Percentiles rank a stretch among this genome's conserved stretches.
phyloP scores from a whole-genome alignment of 1,140 invertebrate species.

The Apolygus lucorum region DNA sequence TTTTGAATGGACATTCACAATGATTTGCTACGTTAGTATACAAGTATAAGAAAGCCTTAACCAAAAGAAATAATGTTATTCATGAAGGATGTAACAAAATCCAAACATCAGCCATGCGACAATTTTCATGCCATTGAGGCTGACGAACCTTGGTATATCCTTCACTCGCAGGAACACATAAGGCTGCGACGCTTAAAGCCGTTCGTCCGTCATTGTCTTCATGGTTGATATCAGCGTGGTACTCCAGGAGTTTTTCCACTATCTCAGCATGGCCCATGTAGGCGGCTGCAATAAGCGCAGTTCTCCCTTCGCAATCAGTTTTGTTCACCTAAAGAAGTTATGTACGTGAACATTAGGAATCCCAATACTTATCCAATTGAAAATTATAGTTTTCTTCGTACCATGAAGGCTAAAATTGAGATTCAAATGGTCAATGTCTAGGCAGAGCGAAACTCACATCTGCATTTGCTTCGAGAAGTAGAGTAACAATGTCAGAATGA shows the following conservation, averaged over 20 bases:
- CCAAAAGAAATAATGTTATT: slow-evolving; percentile 18
- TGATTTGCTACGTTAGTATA: no score
- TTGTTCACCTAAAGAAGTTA: slow-evolving; percentile 58
- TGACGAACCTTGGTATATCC: slow-evolving; percentile 60
- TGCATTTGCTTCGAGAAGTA: slow-evolving; percentile 57
- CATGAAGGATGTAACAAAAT: no score
- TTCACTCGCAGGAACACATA: slow-evolving; percentile 81
- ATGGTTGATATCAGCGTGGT: slow-evolving; percentile 77
- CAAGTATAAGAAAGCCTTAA: slow-evolving; percentile 2
- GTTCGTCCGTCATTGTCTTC: slow-evolving; percentile 85
- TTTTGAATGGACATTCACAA: not conserved
- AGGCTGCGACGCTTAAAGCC: slow-evolving; percentile 80
- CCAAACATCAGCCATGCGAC: no score
- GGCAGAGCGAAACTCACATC: slow-evolving; percentile 35
- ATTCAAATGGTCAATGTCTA: not conserved
- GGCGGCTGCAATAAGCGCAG: slow-evolving; percentile 79
- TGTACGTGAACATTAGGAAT: no score
- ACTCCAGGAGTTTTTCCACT: slow-evolving; percentile 72
- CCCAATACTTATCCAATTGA: no score
- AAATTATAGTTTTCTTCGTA: no score
- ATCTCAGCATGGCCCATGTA: slow-evolving; percentile 91
- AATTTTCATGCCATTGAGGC: no score
- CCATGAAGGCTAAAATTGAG: not conserved
- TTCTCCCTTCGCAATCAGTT: slow-evolving; percentile 79
- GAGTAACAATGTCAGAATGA: slow-evolving; percentile 58